Evolutionary conservation across 2,113 vertebrate genomes (phyloP).

Genomic region (Myrmecobius fasciatus): DNA sequence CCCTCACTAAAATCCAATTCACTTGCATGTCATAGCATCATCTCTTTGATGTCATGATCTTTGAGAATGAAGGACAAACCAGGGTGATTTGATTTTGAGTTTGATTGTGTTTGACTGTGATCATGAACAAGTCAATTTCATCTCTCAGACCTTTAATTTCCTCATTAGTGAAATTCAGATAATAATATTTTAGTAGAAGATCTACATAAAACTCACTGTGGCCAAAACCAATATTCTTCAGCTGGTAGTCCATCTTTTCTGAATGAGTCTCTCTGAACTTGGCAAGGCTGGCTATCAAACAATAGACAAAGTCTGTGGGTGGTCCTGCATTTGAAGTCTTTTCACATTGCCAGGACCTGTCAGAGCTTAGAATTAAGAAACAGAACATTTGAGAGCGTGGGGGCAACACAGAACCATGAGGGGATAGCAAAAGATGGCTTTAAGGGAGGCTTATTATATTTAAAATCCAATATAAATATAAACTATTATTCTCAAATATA

Average conservation of each 20-base stretch:
- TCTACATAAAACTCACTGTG: not conserved
- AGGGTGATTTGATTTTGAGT: not conserved
- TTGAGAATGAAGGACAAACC: too few species aligned
- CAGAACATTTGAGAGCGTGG: not conserved
- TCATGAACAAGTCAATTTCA: not conserved
- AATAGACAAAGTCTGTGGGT: not conserved
- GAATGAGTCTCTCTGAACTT: not conserved
- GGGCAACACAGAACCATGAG: not conserved
- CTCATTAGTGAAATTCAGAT: not conserved
- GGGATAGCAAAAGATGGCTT: not conserved
- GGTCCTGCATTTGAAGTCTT: not conserved
- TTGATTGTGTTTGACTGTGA: not conserved
- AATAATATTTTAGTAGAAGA: not conserved
- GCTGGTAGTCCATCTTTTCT: not conserved
- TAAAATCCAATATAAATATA: not conserved
- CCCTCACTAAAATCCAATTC: too few species aligned
- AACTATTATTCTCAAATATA: not conserved
- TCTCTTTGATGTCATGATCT: too few species aligned
- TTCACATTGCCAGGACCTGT: not conserved
- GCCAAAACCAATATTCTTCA: not conserved
- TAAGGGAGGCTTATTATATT: not conserved
- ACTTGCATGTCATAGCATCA: too few species aligned
- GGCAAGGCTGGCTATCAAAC: not conserved
- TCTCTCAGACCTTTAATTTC: not conserved
- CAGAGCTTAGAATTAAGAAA: not conserved